Evolutionary conservation across 2,797 vertebrate species (phyloP).

Genomic region (Lycodopsis pacificus): DNA sequence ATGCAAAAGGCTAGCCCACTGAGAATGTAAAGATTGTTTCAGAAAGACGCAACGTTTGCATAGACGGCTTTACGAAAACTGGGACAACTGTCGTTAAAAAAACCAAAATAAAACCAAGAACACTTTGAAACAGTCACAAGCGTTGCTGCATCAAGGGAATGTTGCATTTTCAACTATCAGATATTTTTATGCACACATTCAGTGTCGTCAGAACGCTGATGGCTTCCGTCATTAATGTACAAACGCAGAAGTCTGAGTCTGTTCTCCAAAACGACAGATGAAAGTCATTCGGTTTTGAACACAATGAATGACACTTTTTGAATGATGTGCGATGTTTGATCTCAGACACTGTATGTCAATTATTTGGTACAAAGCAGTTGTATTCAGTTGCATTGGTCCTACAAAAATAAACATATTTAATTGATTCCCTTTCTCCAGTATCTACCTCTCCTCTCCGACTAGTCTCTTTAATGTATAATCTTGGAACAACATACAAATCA

Average conservation of each 20-base stretch:
- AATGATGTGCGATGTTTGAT: conserved; percentile 42
- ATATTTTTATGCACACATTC: conserved; percentile 56
- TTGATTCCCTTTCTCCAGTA: conserved; percentile 36
- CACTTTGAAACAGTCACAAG: conserved; percentile 51
- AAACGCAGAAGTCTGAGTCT: conserved; percentile 52
- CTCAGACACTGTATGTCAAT: conserved; percentile 61
- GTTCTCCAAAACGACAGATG: conserved; percentile 36
- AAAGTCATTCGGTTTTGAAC: conserved; percentile 30
- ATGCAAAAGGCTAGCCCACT: conserved; percentile 83
- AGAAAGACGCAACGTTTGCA: conserved; percentile 93
- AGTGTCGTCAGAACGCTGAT: conserved; percentile 50
- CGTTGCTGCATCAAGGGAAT: conserved; percentile 68
- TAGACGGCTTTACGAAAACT: conserved; percentile 91
- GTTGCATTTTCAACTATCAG: conserved; percentile 63
- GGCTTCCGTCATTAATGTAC: conserved; percentile 61
- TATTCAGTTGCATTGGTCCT: conserved; percentile 72
- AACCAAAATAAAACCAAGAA: conserved; percentile 39
- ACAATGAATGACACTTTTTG: conserved; percentile 36
- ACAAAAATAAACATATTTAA: conserved; percentile 83
- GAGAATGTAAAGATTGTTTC: conserved; percentile 83
- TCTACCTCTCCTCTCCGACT: conserved; percentile 35
- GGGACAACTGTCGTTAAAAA: conserved; percentile 60
- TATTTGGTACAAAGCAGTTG: conserved; percentile 82
- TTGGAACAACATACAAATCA: conserved; percentile 40
- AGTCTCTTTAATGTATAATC: conserved; percentile 29